Conservation (phyloP, 2,113 vertebrate species). For the Oceanodroma tethys region DNA sequence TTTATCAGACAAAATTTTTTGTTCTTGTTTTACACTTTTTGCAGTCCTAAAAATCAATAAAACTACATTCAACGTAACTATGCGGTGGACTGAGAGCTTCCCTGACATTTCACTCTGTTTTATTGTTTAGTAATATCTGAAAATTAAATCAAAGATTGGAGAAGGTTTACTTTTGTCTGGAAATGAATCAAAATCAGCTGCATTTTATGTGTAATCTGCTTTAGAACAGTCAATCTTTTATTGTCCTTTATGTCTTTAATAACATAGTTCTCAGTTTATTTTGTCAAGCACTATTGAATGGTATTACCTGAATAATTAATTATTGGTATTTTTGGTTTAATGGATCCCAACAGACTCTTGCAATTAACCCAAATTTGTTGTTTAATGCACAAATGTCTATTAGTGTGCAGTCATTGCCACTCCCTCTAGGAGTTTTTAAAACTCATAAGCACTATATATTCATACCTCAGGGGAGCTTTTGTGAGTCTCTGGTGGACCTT, state of each 20-base stretch:
- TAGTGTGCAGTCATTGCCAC: neutral
- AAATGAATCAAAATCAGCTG: neutral
- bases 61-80: neutral
- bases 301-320: neutral
- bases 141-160: neutral
- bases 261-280: neutral
- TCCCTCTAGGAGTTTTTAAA: neutral
- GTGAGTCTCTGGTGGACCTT: neutral
- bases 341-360: neutral
- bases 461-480: neutral
- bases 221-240: neutral
- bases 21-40: neutral
- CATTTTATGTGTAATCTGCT: neutral
- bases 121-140: neutral
- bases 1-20: neutral
- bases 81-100: neutral
- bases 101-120: neutral
- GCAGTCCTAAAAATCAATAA: neutral
- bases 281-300: neutral
- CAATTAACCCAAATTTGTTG: neutral
- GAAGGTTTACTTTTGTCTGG: neutral
- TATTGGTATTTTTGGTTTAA: neutral
- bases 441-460: neutral
- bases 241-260: neutral
- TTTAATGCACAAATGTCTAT: neutral